phyloP scores from a whole-genome alignment of 2,888 invertebrate genomes.

The Protodeltote pygarga region DNA sequence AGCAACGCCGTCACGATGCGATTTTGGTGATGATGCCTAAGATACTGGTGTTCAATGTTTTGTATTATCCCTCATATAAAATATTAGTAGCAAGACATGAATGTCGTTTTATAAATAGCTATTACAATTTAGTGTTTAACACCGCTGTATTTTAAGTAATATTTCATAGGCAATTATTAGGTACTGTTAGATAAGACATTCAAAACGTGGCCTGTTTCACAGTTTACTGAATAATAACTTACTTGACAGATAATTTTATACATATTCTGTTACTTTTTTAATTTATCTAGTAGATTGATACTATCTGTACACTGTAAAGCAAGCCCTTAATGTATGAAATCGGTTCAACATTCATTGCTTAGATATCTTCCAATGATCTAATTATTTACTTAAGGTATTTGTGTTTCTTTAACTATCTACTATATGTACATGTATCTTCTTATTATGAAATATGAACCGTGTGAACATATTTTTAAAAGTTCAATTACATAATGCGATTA shows the following conservation, averaged over 20 bases:
- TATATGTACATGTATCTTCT: constrained; percentile 6
- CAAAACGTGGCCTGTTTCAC: too few relatives aligned
- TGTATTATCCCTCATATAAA: constrained; percentile 22
- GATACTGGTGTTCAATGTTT: constrained; percentile 15
- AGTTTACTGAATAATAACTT: too few relatives aligned
- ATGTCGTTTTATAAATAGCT: constrained; percentile 28
- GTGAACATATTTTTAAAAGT: constrained; percentile 22
- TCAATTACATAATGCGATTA: constrained; percentile 22
- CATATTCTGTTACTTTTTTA: too few relatives aligned
- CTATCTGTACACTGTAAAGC: too few relatives aligned
- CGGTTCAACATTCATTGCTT: constrained; percentile 13
- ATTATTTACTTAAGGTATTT: constrained; percentile 24
- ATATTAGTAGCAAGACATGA: constrained; percentile 1
- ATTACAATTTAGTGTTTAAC: constrained; percentile 32
- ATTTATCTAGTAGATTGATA: too few relatives aligned
- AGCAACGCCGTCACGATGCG: constrained; percentile 64
- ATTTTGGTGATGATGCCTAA: constrained; percentile 59
- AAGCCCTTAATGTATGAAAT: constrained; percentile 24
- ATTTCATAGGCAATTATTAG: constrained; percentile 26
- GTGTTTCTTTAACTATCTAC: constrained; percentile 17
- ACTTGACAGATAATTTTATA: too few relatives aligned
- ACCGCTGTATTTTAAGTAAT: constrained; percentile 28
- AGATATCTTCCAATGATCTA: constrained; percentile 3
- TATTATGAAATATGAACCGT: constrained; percentile 18
- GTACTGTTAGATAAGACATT: constrained; percentile 12